phyloP scores from a whole-genome alignment of 2,113 vertebrate species.

The Erythrolamprus reginae region DNA sequence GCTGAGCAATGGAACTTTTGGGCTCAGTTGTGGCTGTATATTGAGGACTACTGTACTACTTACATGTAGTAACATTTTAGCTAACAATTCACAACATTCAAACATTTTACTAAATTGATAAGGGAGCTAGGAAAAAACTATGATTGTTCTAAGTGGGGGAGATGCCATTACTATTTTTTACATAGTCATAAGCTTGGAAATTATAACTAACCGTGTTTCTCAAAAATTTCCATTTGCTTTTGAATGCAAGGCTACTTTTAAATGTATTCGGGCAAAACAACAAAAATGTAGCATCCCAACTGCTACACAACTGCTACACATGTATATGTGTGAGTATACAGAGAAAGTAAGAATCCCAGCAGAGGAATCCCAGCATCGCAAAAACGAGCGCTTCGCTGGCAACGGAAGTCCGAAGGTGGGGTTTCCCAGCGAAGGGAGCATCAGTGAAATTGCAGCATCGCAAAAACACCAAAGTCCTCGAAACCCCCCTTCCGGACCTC shows the following conservation, averaged over 20 bases:
- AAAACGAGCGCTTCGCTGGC: too few relatives aligned
- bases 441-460: too few relatives aligned
- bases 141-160: not conserved
- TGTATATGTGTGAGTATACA: not conserved
- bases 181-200: not conserved
- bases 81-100: not conserved
- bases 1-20: not conserved
- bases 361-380: too few relatives aligned
- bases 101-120: not conserved
- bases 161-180: not conserved
- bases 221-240: too few relatives aligned
- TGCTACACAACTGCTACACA: not conserved
- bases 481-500: too few relatives aligned
- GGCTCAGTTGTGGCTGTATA: not conserved
- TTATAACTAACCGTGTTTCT: not conserved
- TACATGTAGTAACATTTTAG: not conserved
- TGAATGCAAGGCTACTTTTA: not conserved
- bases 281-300: not conserved
- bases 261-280: not conserved
- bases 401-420: too few relatives aligned
- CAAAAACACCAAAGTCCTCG: too few relatives aligned
- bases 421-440: too few relatives aligned
- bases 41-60: not conserved
- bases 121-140: not conserved
- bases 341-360: conserved; percentile 21